Percentiles rank a stretch among this genome's conserved stretches.
phyloP scores from a whole-genome alignment of 2,888 invertebrate genomes.

The Caenorhabditis sinica region DNA sequence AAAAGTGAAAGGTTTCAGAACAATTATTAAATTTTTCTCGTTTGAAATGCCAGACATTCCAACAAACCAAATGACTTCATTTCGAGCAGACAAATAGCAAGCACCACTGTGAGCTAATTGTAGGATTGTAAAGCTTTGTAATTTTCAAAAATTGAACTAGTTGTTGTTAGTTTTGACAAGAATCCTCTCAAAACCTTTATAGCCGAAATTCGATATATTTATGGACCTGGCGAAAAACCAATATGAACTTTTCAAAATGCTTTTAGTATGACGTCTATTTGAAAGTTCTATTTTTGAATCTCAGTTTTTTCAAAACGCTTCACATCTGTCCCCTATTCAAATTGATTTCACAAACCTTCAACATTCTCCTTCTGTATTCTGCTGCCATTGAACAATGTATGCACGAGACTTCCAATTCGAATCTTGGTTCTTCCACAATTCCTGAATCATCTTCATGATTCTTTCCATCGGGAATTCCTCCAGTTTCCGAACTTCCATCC shows the following conservation, averaged over 20 bases:
- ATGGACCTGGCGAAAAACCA: background rate
- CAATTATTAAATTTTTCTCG: background rate
- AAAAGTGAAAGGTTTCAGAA: background rate
- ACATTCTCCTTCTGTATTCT: constrained; percentile 67
- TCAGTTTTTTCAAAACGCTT: background rate
- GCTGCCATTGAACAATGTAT: constrained; percentile 74
- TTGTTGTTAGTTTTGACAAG: background rate
- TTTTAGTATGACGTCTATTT: background rate
- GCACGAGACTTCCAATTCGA: constrained; percentile 72
- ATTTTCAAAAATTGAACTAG: background rate
- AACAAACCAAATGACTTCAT: background rate
- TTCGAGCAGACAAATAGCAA: too few relatives aligned
- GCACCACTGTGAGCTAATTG: too few relatives aligned
- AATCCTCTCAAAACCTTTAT: background rate
- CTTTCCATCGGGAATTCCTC: constrained; percentile 52
- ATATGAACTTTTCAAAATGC: background rate
- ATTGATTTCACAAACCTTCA: constrained; percentile 57
- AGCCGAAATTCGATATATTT: background rate
- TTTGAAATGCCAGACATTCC: background rate
- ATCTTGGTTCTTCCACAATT: constrained; percentile 72
- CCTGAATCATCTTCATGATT: constrained; percentile 60
- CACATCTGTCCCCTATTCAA: background rate
- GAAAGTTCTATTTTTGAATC: too few relatives aligned
- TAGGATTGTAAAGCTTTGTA: too few relatives aligned
- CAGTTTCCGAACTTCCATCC: constrained; percentile 68